Conservation (phyloP, 1,140 invertebrate genomes). For the Ridgeia piscesae region DNA sequence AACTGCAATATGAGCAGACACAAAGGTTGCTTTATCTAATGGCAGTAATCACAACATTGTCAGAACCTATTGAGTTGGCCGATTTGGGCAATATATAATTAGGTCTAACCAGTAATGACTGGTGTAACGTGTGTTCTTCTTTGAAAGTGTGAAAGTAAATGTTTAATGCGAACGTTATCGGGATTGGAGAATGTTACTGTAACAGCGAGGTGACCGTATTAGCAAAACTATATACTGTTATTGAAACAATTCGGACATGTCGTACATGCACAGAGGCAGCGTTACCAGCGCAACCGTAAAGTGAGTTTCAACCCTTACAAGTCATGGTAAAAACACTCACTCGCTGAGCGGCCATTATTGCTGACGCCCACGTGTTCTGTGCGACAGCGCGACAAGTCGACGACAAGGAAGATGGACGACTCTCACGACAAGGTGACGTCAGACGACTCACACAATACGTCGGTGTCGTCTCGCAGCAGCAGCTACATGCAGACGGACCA, state of each 20-base stretch:
- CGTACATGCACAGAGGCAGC: too few species aligned
- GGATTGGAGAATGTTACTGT: too few species aligned
- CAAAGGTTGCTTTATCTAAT: background rate
- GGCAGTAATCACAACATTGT: background rate
- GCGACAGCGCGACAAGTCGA: background rate
- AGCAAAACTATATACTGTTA: too few species aligned
- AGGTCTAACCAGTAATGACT: background rate
- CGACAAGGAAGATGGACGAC: background rate
- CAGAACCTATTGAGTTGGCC: background rate
- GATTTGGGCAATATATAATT: background rate
- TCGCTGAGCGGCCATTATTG: background rate
- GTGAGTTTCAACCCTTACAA: too few species aligned
- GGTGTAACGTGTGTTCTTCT: background rate
- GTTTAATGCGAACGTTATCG: too few species aligned
- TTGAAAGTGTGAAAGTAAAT: background rate
- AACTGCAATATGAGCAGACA: background rate
- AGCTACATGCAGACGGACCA: background rate
- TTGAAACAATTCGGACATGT: too few species aligned
- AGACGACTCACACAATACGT: background rate
- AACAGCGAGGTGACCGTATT: too few species aligned
- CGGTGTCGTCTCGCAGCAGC: background rate
- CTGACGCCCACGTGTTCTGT: background rate
- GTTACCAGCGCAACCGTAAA: too few species aligned
- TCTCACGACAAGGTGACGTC: background rate
- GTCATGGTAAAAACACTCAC: background rate